Percentiles rank a stretch among this genome's conserved stretches.
Conservation (phyloP, 2,888 invertebrate genomes). For the Drosophila leonis region DNA sequence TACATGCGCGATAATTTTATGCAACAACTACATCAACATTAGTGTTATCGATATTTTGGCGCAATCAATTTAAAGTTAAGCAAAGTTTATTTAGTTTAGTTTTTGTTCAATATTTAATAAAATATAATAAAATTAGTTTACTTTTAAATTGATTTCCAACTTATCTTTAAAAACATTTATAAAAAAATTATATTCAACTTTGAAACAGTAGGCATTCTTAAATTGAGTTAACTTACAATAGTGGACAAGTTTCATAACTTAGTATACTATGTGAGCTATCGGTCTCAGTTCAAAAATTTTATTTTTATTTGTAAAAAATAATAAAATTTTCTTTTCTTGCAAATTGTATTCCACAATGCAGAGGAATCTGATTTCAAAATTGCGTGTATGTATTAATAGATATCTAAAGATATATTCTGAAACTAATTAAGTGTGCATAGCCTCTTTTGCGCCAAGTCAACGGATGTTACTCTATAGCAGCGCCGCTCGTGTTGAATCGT, state of each 20-base stretch:
- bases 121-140: not conserved
- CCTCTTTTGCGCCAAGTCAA: conserved; percentile 39
- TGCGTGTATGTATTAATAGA: conserved; percentile 54
- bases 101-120: not conserved
- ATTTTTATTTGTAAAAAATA: not conserved
- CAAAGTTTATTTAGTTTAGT: not conserved
- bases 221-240: not conserved
- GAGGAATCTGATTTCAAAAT: conserved; percentile 34
- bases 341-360: conserved; percentile 55
- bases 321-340: conserved; percentile 4
- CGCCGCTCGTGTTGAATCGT: conserved; percentile 20
- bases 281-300: conserved; percentile 12
- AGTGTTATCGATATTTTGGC: conserved; percentile 7
- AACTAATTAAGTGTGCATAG: conserved; percentile 23
- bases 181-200: not conserved
- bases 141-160: not conserved
- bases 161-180: not conserved
- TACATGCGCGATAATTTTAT: conserved; percentile 2
- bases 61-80: not conserved
- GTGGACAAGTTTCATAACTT: not conserved
- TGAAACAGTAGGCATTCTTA: not conserved
- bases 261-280: not conserved
- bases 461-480: conserved; percentile 6
- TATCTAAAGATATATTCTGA: not conserved
- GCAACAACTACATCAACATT: too few species aligned